A percentile compares a stretch with the other conserved stretches of the same genome.
phyloP scores from a whole-genome alignment of 2,888 invertebrate genomes.

The Stratiomys singularior region DNA sequence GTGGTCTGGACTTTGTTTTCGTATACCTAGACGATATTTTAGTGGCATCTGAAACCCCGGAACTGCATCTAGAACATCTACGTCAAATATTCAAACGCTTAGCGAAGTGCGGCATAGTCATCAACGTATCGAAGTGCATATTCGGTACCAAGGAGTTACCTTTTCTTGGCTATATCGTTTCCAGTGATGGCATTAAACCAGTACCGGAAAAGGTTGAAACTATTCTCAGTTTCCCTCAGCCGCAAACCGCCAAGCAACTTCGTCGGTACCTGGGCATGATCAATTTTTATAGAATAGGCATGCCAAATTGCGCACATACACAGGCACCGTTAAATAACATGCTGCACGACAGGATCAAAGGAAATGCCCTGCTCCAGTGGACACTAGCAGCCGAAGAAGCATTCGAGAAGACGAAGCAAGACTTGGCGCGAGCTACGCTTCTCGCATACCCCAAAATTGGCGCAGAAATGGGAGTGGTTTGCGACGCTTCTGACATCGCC shows the following conservation, averaged over 20 bases:
- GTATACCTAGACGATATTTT: slow-evolving; percentile 57
- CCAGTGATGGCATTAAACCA: slow-evolving; percentile 27
- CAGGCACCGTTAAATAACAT: too few relatives aligned
- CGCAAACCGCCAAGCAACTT: slow-evolving; percentile 44
- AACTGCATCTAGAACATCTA: slow-evolving; percentile 54
- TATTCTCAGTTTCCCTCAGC: slow-evolving; percentile 31
- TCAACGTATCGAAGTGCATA: slow-evolving; percentile 52
- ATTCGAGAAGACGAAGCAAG: too few relatives aligned
- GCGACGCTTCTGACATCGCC: slow-evolving; percentile 53
- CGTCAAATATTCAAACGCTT: slow-evolving; percentile 53
- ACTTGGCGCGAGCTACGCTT: too few relatives aligned
- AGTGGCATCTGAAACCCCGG: slow-evolving; percentile 53
- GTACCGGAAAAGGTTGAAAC: slow-evolving; percentile 35
- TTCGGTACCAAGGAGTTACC: slow-evolving; percentile 48
- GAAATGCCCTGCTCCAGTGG: too few relatives aligned
- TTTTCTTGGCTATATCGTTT: slow-evolving; percentile 33
- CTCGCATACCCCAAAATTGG: too few relatives aligned
- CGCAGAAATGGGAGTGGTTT: slow-evolving; percentile 3
- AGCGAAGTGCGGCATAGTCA: slow-evolving; percentile 50
- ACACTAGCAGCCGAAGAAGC: too few relatives aligned
- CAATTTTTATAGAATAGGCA: slow-evolving; percentile 7
- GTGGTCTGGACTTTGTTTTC: slow-evolving; percentile 54
- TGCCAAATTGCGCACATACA: too few relatives aligned
- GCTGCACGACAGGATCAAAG: too few relatives aligned
- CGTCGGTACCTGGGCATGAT: slow-evolving; percentile 70